These are phyloP conservation scores for Dyspetes luteomarginatus DNA, from an alignment of 2,888 invertebrate species.

Conservation along the genomic window DNA sequence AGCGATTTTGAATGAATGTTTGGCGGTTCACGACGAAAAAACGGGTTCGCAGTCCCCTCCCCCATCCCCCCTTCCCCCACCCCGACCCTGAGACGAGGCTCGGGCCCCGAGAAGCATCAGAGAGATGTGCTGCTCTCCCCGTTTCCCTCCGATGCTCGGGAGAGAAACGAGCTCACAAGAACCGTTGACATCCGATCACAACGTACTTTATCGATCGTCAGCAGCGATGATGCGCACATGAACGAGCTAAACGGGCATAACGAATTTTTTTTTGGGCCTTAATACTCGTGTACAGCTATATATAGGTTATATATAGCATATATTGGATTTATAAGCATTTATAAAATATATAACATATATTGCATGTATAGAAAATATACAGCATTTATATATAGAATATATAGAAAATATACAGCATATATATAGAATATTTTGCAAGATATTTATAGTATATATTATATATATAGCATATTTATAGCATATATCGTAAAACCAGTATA, in stretches of 20 bases:
- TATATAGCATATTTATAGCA: neutral
- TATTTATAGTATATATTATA: too few species aligned
- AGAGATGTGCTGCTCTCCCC: conserved; percentile 35
- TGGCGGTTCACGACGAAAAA: conserved; percentile 57
- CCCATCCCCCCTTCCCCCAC: conserved; percentile 9
- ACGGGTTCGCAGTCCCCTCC: conserved; percentile 51
- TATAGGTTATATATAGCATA: too few species aligned
- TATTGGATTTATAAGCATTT: too few species aligned
- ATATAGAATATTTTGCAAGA: too few species aligned
- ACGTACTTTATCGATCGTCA: conserved; percentile 62
- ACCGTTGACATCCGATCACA: conserved; percentile 64
- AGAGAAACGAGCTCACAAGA: conserved; percentile 23
- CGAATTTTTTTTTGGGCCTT: too few species aligned
- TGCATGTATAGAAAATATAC: too few species aligned
- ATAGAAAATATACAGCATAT: neutral
- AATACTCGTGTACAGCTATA: too few species aligned
- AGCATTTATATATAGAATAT: neutral
- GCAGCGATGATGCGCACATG: conserved; percentile 18
- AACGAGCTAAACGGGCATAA: neutral
- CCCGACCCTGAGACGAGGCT: conserved; percentile 13
- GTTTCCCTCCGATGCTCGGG: conserved; percentile 1
- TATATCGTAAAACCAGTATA: conserved; percentile 1
- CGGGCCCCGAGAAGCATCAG: conserved; percentile 41
- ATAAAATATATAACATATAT: too few species aligned
- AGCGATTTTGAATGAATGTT: conserved; percentile 61